Conservation (phyloP, 2,113 vertebrate species). For the Chamaea fasciata region DNA sequence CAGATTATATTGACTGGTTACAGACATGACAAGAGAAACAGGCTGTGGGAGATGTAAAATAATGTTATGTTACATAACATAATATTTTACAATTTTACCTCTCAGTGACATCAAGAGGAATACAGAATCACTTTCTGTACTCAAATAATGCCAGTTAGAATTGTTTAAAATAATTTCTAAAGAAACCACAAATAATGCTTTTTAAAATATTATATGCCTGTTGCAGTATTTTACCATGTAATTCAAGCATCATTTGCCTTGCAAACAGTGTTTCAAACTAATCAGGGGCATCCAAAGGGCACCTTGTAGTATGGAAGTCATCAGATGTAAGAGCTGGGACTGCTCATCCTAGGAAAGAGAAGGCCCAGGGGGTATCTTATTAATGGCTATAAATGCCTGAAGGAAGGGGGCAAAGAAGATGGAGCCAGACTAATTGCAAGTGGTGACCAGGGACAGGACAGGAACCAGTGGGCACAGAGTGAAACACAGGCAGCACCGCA, state of each 20-base stretch:
- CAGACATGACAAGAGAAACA: not conserved
- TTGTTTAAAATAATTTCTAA: not conserved
- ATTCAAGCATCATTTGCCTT: not conserved
- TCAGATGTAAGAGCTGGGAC: not conserved
- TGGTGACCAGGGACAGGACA: not conserved
- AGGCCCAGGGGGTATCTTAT: not conserved
- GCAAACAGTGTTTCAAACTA: not conserved
- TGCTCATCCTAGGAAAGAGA: not conserved
- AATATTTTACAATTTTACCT: not conserved
- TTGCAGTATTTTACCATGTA: not conserved
- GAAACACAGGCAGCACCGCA: not conserved
- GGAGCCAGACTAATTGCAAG: not conserved
- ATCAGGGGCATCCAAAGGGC: not conserved
- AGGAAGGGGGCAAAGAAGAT: not conserved
- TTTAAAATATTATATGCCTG: not conserved
- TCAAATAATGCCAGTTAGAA: not conserved
- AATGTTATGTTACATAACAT: not conserved
- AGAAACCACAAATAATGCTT: not conserved
- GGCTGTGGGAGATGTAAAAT: not conserved
- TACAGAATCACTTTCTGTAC: not conserved
- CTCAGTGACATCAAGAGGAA: not conserved
- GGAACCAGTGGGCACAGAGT: not conserved
- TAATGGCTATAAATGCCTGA: not conserved
- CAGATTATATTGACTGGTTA: not conserved
- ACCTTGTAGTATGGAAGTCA: not conserved